Base-by-base conservation (phyloP, 2,113 vertebrate genomes). In the Neodon shergylaensis region DNA sequence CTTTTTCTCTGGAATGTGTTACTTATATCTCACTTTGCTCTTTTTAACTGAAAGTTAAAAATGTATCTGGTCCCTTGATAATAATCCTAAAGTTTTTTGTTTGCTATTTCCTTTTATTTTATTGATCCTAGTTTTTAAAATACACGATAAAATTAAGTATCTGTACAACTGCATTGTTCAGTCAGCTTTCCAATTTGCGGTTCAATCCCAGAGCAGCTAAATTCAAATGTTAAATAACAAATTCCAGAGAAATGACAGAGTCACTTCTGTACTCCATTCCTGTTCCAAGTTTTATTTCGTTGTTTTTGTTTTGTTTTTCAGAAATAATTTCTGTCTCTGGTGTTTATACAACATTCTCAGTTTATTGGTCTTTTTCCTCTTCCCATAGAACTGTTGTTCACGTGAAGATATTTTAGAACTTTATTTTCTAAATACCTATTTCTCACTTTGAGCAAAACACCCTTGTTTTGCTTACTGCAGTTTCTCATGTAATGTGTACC, bases 211-310 rank as follows among this genome's bases (percentile, higher is more conserved):
- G 7, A 89, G 24, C 77, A 58, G 22, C 79, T 76, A 76, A 68
- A 47, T 58, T 78, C 52, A 93, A 96, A 91, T 73, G 33, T 54
- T 68, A 90, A 88, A 42, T 83, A 44, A 66, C 17, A 89, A 36
- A 74, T 86, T 76, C 36, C 42, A 42, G 54, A 49, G 22, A 70
- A 70, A 76, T 72, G 31, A 3, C 24, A 19, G 33, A n/a, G 17
- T 91, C 58, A 47, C 44, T 82, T 92, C 39, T 33, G 83, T 19
- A 5, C 31, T 76, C 3, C 4, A 16, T 90, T 87, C 76, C 31
- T 8, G 0, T 44, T 72, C 74, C 1, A 8, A 9, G 3, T 42
- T 83, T 39, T 61, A 36, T 61, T 58, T 81, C 17, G 5, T n/a
- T 39, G 24, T 13, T 58, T 31, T 79, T 77, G 65, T 79, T 82